Base-by-base conservation (phyloP, 1,140 invertebrate genomes). In the Rhagoletis pomonella region DNA sequence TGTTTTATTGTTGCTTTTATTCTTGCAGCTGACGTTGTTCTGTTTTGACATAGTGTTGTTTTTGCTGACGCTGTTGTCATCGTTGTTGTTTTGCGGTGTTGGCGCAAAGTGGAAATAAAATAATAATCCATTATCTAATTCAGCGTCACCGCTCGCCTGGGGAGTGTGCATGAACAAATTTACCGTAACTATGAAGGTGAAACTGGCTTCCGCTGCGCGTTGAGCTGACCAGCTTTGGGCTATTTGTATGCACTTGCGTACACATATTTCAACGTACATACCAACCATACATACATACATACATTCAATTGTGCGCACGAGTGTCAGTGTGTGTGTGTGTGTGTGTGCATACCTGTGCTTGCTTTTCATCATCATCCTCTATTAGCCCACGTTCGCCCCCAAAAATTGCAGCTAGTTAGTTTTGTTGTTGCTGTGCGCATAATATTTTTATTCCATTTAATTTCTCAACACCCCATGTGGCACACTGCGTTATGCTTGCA, bases 121-220 rank as follows among this genome's bases (percentile, higher is more conserved):
- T 81, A 81, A 81, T 81, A 81, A 81, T 81, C 73, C 73, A 81
- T 81, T 81, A 81, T 81, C 73, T 81, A 81, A 81, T 81, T 81
- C 47, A 81, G 55, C 73, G 73, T 81, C 73, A 81, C 44, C 73
- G 73, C 73, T 81, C 73, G 4, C 73, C 47, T 10, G 47, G 73
- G 73, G 47, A 81, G 73, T 29, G 69, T 42, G 44, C 50, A 81
- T 44, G n/a, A 81, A 55, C 73, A 77, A 77, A 81, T 58, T 58
- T 50, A 55, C 47, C 47, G 73, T n/a, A 55, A 55, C 50, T 55
- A 55, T 42, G 73, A 81, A 81, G 73, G 73, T 81, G 73, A 81
- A 81, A 81, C 47, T 81, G n/a, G 73, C 73, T 81, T 81, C 73
- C 73, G 73, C 73, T 81, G 73, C 6, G 73, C 47, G 47, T 17